Conservation (phyloP, 1,140 invertebrate species). For the Euura saliciscinereae region DNA sequence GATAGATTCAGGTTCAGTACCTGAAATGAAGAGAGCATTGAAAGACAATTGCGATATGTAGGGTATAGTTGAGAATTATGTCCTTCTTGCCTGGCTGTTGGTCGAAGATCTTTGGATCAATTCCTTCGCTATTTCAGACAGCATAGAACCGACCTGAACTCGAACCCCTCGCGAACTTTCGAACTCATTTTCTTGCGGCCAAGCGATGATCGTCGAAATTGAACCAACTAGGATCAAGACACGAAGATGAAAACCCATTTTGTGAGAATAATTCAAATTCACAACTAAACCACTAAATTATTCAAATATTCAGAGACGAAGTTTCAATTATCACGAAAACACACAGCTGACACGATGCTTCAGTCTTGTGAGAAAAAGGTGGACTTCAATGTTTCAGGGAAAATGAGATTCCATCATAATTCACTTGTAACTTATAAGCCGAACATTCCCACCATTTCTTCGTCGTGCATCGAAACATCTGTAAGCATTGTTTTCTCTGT, state of each 20-base stretch:
- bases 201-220: neutral
- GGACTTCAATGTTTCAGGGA: neutral
- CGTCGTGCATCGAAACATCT: neutral
- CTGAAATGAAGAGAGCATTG: constrained; percentile 49
- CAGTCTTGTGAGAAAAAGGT: neutral
- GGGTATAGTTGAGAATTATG: neutral
- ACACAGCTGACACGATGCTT: too few relatives aligned
- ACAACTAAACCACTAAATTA: too few relatives aligned
- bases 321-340: too few relatives aligned
- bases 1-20: constrained; percentile 84
- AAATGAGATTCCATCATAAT: neutral
- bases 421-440: neutral
- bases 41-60: neutral
- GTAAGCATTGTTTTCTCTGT: neutral
- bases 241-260: too few relatives aligned
- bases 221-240: too few relatives aligned
- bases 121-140: constrained; percentile 70
- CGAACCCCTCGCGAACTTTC: neutral
- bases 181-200: neutral
- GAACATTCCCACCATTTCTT: constrained; percentile 2
- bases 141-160: constrained; percentile 45
- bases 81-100: constrained; percentile 63
- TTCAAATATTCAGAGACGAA: too few relatives aligned
- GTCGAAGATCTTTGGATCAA: constrained; percentile 68
- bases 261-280: too few relatives aligned